These are phyloP conservation scores for Bombyx mori DNA, from an alignment of 1,140 invertebrate genomes.

Conservation along the genomic window DNA sequence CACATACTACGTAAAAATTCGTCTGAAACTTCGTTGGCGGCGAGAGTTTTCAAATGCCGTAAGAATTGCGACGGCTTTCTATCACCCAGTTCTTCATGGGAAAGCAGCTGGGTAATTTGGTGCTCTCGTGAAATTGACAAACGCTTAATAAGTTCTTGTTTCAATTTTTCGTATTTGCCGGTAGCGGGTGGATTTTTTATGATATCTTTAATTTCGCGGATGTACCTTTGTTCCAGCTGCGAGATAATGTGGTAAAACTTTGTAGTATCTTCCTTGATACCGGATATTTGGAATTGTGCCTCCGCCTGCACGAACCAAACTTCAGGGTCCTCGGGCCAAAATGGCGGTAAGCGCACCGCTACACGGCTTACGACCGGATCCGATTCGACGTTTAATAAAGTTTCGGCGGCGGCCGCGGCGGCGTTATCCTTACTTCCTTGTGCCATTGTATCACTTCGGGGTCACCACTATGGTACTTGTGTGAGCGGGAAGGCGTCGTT, in stretches of 20 bases:
- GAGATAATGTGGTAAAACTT: slow-evolving; percentile 4
- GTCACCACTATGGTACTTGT: too few relatives aligned
- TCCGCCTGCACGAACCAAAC: slow-evolving; percentile 4
- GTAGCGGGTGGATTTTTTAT: background rate
- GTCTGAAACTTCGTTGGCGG: background rate
- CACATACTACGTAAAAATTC: slow-evolving; percentile 1
- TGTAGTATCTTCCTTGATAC: slow-evolving; percentile 2
- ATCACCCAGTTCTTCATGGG: background rate
- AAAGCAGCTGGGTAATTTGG: background rate
- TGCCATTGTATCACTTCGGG: too few relatives aligned
- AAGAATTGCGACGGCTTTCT: background rate
- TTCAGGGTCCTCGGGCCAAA: slow-evolving; percentile 2
- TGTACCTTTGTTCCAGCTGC: slow-evolving; percentile 3
- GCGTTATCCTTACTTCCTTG: too few relatives aligned
- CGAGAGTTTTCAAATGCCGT: background rate
- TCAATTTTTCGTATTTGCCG: slow-evolving; percentile 1
- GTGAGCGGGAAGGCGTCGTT: too few relatives aligned
- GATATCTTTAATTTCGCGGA: slow-evolving; percentile 1
- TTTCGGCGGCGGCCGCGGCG: too few relatives aligned
- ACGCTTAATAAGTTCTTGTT: background rate
- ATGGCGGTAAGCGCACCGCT: slow-evolving; percentile 1
- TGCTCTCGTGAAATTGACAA: background rate
- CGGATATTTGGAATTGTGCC: slow-evolving; percentile 3
- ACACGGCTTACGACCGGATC: background rate
- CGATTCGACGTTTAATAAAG: too few relatives aligned